phyloP scores from a whole-genome alignment of 2,113 vertebrate genomes.

The Amphilophus citrinellus region DNA sequence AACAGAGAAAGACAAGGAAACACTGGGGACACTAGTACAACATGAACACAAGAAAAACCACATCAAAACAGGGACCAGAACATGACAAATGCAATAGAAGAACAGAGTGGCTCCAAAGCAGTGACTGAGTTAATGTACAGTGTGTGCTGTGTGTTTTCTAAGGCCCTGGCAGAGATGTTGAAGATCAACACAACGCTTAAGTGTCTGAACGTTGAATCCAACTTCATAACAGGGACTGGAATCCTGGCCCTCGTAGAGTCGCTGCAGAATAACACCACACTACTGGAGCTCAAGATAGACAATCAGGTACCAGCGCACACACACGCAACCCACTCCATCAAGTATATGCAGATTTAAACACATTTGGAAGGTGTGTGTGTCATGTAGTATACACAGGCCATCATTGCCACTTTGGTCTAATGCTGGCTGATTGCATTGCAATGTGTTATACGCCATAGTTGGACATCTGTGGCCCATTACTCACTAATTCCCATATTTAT shows the following conservation, averaged over 20 bases:
- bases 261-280: constrained; percentile 88
- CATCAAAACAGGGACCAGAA: neutral
- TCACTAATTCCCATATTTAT: neutral
- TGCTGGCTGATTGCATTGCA: neutral
- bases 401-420: constrained; percentile 49
- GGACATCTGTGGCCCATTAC: constrained; percentile 14
- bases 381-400: constrained; percentile 34
- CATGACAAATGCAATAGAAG: neutral
- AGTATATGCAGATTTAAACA: neutral
- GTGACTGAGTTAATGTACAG: neutral
- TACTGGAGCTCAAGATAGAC: constrained; percentile 95
- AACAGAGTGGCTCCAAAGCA: neutral
- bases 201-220: constrained; percentile 96
- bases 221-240: constrained; percentile 95
- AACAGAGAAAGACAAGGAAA: neutral
- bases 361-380: constrained; percentile 1
- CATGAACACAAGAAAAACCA: neutral
- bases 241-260: constrained; percentile 89
- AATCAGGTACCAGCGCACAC: constrained; percentile 87
- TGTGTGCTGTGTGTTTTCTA: constrained; percentile 30
- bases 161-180: constrained; percentile 97
- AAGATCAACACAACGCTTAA: constrained; percentile 91
- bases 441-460: constrained; percentile 21
- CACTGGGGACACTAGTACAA: neutral
- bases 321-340: neutral